Base-by-base conservation (phyloP, 2,888 invertebrate species). In the Cephalotes varians region DNA sequence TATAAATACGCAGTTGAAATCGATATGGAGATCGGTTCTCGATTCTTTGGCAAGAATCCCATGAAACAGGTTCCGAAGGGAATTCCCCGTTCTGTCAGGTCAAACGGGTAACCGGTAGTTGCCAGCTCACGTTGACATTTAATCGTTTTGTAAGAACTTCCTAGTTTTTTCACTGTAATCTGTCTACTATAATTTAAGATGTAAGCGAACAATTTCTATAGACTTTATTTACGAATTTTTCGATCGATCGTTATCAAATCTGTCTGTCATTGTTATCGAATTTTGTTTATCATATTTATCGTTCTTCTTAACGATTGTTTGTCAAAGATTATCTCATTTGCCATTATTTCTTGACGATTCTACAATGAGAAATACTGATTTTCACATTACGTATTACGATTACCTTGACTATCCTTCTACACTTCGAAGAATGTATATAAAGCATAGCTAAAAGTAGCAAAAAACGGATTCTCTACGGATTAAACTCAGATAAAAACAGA, bases 51-150 rank as follows among this genome's bases (percentile, higher is more conserved):
- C 25, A 34, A 49, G 34, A 49, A 3, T 34, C 12, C 10, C 37
- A 74, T 21, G 7, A 40, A 67, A 67, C 69, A 28, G 49, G 74
- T 25, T 62, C 12, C 28, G 25, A 64, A 74, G 7, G 74, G 74
- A 76, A 67, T 76, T 65, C 69, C 74, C 65, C 73, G 49, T 54
- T 37, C 12, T 6, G n/a, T 25, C 25, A 37, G 28, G 34, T 67
- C 12, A 15, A 64, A 62, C 1, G 5, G 21, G 28, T 6, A 74
- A 74, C 69, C 37, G 69, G 69, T 67, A 67, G 9, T 51, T 37
- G 28, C 44, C 21, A 15, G 4, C n/a, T 74, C 67, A 3, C 37
- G 28, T 69, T 64, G 65, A 64, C 25, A 25, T 37, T 49, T 28
- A 6, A 54, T 40, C 12, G 3, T 54, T 54, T 34, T 60, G 60